Base-by-base conservation (phyloP, 1,140 invertebrate species). In the Dinoponera quadriceps region DNA sequence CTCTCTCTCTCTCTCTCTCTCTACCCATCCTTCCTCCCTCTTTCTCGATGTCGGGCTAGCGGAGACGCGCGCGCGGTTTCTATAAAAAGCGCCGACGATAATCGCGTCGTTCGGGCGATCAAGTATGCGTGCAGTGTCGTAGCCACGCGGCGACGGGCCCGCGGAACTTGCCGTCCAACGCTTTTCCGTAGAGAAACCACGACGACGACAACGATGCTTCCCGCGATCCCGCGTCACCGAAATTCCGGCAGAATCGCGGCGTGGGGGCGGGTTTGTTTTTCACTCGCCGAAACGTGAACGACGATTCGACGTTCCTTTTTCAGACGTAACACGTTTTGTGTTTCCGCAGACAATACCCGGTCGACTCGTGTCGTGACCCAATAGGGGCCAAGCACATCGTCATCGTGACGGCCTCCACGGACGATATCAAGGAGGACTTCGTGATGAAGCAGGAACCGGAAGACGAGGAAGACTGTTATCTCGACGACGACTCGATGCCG, bases 381-480 rank as follows among this genome's bases (percentile, higher is more conserved):
- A 54, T 38, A 68, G 49, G 71, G 55, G 22, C 75, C 78, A 20
- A 80, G 69, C 57, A n/a, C 29, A 48, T 29, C 18, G n/a, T 33
- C 51, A 38, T 59, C 72, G 49, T 22, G 51, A 83, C 72, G 59
- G 71, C 72, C 38, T 80, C 83, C 33, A 83, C 72, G 44, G 74
- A 55, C 27, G 54, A 81, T 27, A 75, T 81, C 22, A 66, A 54
- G 49, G 60, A 78, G 20, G 62, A 83, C 1, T 29, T 90, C 9
- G 69, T 83, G 20, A 91, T 94, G 92, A 94, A 94, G 72, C 93
- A 94, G 59, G 93, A 94, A 38, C 93, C 92, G 54, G 92, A 94
- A 16, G 91, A 92, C 33, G 92, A 94, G 11, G 92, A 94, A 2
- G 91, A 92, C 2, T 92, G 88, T 20, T 91, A 89, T 9, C 65